These are phyloP conservation scores for Smutsia temminckii DNA, from an alignment of 2,797 vertebrate genomes.

Conservation along the genomic window DNA sequence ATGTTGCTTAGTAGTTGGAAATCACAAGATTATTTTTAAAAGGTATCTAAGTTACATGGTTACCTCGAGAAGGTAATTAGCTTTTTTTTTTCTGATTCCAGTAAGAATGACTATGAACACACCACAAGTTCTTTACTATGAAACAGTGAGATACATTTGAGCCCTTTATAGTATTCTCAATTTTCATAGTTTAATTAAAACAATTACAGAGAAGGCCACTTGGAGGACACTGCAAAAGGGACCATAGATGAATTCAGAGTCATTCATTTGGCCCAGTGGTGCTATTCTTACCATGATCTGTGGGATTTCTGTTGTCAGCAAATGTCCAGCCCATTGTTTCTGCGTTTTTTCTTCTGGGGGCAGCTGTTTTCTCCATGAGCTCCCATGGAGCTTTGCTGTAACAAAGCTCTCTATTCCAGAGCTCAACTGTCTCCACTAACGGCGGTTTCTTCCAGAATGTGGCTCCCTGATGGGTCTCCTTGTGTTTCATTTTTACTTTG, in stretches of 20 bases:
- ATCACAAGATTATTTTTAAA: constrained; percentile 25
- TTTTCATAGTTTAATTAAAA: constrained; percentile 57
- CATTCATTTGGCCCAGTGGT: background rate
- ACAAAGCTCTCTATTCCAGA: constrained; percentile 63
- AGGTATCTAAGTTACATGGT: background rate
- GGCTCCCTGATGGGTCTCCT: constrained; percentile 81
- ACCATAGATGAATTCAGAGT: background rate
- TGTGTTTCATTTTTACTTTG: constrained; percentile 81
- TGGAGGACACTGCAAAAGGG: constrained; percentile 39
- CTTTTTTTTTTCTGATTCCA: constrained; percentile 29
- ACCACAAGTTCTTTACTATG: constrained; percentile 38
- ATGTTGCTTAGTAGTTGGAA: background rate
- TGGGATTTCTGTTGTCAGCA: constrained; percentile 51
- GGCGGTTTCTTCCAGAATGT: constrained; percentile 69
- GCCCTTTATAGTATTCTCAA: constrained; percentile 54
- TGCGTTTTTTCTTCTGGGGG: constrained; percentile 63
- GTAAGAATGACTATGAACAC: constrained; percentile 35
- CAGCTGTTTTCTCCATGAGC: constrained; percentile 70
- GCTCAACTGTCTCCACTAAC: constrained; percentile 71
- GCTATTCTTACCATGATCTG: background rate
- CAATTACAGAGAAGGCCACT: constrained; percentile 34
- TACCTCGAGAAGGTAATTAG: background rate
- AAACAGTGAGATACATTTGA: constrained; percentile 49
- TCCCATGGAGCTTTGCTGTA: constrained; percentile 60
- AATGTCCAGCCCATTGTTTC: constrained; percentile 59